Evolutionary conservation across 2,888 invertebrate genomes (phyloP), one percentile per base, ranked within the genome.

Genomic region (Drosophila melanosoma): DNA sequence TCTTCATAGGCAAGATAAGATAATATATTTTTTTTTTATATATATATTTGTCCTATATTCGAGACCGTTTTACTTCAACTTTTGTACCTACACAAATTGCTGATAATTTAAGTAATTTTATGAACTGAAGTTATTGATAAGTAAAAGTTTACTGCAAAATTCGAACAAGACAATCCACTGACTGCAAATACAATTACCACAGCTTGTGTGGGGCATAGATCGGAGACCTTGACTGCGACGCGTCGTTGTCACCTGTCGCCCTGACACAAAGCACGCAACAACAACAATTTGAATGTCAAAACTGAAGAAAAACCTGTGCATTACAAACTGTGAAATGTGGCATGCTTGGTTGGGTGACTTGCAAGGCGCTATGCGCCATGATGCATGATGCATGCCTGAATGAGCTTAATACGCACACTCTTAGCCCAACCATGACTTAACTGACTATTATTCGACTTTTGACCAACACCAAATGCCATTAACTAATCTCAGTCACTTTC

Each of bases 301-400:
- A 58, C n/a, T 59, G 35, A 56, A 45, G 45, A 42, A 53, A 69
- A 63, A 60, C 60, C 65, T 42, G 53, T 54, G 59, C 71, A 58
- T 65, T 59, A 53, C 67, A 79, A 68, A 49, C 68, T 65, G 52
- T 77, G 74, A 76, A 74, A 74, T 71, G 66, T 20, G 67, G 12
- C 68, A 74, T 69, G 89, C 83, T 86, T 57, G 74, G 83, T 53
- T 65, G 74, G 49, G 26, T 76, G 70, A 62, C 69, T 23, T 66
- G 32, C 48, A 69, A 71, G 79, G 76, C 61, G 77, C 66, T 60
- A 69, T 74, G 68, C 51, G 53, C 64, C 23, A 23, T 26, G 26
- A 26, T 1, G 26, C 62, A 70, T 79, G 69, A 67, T 52, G 74
- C 63, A 78, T 86, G 89, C 64, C 74, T 64, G 61, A 51, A 48